These are phyloP conservation scores for Polia nebulosa DNA, from an alignment of 2,888 invertebrate species.

Conservation along the genomic window DNA sequence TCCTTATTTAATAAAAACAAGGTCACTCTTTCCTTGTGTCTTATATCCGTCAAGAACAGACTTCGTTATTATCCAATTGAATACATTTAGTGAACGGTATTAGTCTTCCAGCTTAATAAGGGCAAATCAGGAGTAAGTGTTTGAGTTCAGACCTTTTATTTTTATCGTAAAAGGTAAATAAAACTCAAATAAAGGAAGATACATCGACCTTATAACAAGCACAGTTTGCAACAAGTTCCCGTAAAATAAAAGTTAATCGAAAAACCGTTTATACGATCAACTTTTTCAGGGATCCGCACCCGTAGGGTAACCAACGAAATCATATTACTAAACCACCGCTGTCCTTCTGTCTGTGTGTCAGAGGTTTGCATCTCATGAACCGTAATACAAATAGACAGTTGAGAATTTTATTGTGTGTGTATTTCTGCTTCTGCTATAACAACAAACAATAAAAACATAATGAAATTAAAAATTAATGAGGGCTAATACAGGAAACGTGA, in stretches of 20 bases:
- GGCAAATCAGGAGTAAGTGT: conserved; percentile 69
- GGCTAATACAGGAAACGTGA: too few species aligned
- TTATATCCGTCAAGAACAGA: conserved; percentile 68
- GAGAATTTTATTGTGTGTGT: too few species aligned
- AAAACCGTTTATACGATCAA: background rate
- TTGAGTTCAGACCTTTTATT: conserved; percentile 58
- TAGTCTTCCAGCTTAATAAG: conserved; percentile 70
- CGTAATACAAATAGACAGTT: too few species aligned
- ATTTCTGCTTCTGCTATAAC: too few species aligned
- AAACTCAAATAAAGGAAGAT: conserved; percentile 54
- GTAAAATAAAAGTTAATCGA: conserved; percentile 8
- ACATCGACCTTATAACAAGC: conserved; percentile 40
- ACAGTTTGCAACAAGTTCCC: conserved; percentile 28
- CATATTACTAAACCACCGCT: too few species aligned
- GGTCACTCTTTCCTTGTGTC: conserved; percentile 42
- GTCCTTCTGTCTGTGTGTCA: too few species aligned
- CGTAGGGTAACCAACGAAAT: too few species aligned
- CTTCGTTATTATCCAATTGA: conserved; percentile 81
- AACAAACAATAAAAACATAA: too few species aligned
- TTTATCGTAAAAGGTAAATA: conserved; percentile 48
- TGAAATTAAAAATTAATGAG: too few species aligned
- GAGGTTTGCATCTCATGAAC: too few species aligned
- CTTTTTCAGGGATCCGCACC: too few species aligned
- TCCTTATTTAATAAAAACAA: conserved; percentile 42
- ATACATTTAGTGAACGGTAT: conserved; percentile 74